Evolutionary conservation across 2,888 invertebrate genomes (phyloP).

Genomic region (Bugulina stolonifera): DNA sequence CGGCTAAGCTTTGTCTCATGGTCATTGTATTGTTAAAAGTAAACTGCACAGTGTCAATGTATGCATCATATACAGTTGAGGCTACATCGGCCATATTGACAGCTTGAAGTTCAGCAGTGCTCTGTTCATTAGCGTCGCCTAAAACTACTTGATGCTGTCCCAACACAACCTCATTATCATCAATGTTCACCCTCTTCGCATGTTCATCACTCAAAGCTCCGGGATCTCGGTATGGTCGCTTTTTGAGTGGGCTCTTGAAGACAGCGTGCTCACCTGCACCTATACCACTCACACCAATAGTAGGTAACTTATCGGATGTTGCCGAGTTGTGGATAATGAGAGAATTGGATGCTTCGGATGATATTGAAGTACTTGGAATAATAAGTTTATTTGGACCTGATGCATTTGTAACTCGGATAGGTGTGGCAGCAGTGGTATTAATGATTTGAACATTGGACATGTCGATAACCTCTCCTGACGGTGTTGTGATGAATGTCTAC

Average conservation of each 20-base stretch:
- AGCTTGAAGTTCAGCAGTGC: neutral
- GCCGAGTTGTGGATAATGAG: neutral
- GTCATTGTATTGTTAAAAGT: slow-evolving; percentile 20
- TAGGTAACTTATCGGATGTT: neutral
- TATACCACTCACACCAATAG: neutral
- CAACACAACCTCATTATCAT: neutral
- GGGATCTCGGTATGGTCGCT: slow-evolving; percentile 39
- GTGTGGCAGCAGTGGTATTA: neutral
- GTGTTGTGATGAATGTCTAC: slow-evolving; percentile 22
- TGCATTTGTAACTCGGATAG: neutral
- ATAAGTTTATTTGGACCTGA: neutral
- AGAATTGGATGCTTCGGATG: neutral
- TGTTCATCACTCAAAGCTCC: neutral
- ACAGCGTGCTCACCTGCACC: neutral
- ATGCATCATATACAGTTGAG: slow-evolving; percentile 19
- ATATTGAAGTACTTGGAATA: neutral
- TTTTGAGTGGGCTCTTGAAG: slow-evolving; percentile 43
- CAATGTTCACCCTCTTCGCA: neutral
- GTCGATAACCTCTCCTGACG: slow-evolving; percentile 25
- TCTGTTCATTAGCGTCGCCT: neutral
- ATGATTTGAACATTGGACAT: slow-evolving; percentile 26
- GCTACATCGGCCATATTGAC: slow-evolving; percentile 25
- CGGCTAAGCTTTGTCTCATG: slow-evolving; percentile 10
- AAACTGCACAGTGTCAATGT: slow-evolving; percentile 22
- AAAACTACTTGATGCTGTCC: slow-evolving; percentile 14